These are phyloP conservation scores for Melanotaenia boesemani DNA, from an alignment of 2,797 vertebrate genomes.

Conservation along the genomic window DNA sequence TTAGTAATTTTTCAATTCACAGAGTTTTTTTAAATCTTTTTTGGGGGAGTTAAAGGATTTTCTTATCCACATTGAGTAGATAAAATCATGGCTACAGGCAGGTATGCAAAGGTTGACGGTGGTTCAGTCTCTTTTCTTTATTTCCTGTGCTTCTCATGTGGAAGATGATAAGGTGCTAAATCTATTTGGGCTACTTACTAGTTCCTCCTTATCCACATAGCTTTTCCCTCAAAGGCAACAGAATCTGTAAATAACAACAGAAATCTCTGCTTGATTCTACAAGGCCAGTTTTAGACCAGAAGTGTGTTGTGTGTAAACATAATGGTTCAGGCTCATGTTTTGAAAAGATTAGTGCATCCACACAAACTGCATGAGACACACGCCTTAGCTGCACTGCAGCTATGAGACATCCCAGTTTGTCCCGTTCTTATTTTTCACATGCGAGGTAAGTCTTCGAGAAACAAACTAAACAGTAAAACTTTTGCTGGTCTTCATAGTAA, in stretches of 20 bases:
- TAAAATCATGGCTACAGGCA: conserved; percentile 19
- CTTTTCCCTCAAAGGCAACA: not conserved
- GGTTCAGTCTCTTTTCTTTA: not conserved
- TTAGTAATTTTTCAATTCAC: conserved; percentile 31
- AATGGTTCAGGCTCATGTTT: too few species aligned
- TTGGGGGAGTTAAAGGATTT: conserved; percentile 22
- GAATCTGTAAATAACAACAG: not conserved
- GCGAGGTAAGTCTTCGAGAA: not conserved
- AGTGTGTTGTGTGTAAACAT: too few species aligned
- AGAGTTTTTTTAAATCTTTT: conserved; percentile 41
- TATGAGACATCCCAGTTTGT: too few species aligned
- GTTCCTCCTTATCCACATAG: not conserved
- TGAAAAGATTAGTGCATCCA: too few species aligned
- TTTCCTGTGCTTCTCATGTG: conserved; percentile 7
- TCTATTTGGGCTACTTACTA: not conserved
- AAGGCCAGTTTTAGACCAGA: too few species aligned
- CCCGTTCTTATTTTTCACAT: too few species aligned
- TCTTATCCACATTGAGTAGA: conserved; percentile 25
- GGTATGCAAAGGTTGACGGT: not conserved
- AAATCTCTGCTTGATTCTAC: not conserved
- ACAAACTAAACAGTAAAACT: not conserved
- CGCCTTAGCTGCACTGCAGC: too few species aligned
- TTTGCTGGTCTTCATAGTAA: not conserved
- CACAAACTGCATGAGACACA: too few species aligned
- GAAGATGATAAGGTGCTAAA: not conserved